A percentile compares a stretch with the other conserved stretches of the same genome.
Conservation (phyloP, 2,888 invertebrate species). For the Tryphoninae sp. region DNA sequence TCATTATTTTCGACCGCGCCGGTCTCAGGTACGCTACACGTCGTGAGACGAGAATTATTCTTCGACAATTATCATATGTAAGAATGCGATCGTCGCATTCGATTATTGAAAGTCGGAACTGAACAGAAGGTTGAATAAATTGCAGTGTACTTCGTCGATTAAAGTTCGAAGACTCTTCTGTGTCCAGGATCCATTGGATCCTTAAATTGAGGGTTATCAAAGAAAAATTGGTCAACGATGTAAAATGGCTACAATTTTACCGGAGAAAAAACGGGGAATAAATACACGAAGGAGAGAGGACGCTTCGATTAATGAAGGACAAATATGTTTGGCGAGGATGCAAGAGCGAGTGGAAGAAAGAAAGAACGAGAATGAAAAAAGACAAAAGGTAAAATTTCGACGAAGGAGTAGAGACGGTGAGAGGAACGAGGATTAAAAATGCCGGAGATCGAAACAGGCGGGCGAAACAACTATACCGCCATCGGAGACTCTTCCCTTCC, state of each 20-base stretch:
- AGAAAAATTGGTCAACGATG: too few relatives aligned
- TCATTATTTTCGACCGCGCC: too few relatives aligned
- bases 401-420: constrained; percentile 15
- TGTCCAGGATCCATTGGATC: too few relatives aligned
- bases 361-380: constrained; percentile 27
- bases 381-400: constrained; percentile 10
- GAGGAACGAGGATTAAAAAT: constrained; percentile 16
- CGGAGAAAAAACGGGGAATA: constrained; percentile 53
- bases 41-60: too few relatives aligned
- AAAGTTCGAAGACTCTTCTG: too few relatives aligned
- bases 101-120: too few relatives aligned
- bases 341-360: constrained; percentile 42
- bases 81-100: too few relatives aligned
- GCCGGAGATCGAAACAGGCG: constrained; percentile 30
- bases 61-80: too few relatives aligned
- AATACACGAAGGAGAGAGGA: constrained; percentile 44
- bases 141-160: too few relatives aligned
- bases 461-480: constrained; percentile 7
- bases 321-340: constrained; percentile 2
- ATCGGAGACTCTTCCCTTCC: constrained; percentile 16
- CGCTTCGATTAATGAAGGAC: constrained; percentile 32
- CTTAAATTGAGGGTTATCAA: too few relatives aligned
- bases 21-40: too few relatives aligned
- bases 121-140: too few relatives aligned
- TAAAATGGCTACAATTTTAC: neutral